These are phyloP conservation scores for Strix uralensis DNA, from an alignment of 2,113 vertebrate genomes.

Conservation along the genomic window DNA sequence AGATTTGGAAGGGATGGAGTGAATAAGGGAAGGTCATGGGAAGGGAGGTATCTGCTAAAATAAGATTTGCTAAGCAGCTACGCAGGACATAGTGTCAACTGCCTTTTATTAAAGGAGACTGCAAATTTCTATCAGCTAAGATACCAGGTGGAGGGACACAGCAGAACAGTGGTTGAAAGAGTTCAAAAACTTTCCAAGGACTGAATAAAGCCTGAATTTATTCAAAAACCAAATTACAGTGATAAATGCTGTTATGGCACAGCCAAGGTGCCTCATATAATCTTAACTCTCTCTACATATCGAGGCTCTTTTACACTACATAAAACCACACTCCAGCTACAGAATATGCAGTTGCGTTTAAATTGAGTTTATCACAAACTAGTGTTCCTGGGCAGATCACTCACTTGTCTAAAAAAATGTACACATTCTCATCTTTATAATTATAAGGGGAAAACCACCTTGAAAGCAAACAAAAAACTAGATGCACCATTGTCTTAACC, in stretches of 20 bases:
- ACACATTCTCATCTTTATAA: not conserved
- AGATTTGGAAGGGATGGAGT: not conserved
- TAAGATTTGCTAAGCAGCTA: conserved; percentile 11
- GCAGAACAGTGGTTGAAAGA: not conserved
- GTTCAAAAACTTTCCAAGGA: not conserved
- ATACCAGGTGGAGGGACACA: not conserved
- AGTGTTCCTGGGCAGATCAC: not conserved
- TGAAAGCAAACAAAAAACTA: not conserved
- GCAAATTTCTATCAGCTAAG: not conserved
- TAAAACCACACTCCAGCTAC: not conserved
- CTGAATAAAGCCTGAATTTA: not conserved
- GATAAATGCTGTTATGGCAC: not conserved
- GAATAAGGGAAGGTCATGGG: not conserved
- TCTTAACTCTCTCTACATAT: not conserved
- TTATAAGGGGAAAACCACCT: not conserved
- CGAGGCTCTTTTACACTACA: not conserved
- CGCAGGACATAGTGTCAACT: not conserved
- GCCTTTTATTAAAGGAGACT: not conserved
- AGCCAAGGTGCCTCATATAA: not conserved
- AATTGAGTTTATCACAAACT: not conserved
- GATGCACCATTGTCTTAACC: not conserved
- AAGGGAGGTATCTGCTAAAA: conserved; percentile 37
- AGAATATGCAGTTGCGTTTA: not conserved
- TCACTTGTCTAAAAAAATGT: not conserved
- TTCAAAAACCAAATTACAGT: not conserved